phyloP scores from a whole-genome alignment of 2,113 vertebrate genomes.

The Phalacrocorax brasilianus region DNA sequence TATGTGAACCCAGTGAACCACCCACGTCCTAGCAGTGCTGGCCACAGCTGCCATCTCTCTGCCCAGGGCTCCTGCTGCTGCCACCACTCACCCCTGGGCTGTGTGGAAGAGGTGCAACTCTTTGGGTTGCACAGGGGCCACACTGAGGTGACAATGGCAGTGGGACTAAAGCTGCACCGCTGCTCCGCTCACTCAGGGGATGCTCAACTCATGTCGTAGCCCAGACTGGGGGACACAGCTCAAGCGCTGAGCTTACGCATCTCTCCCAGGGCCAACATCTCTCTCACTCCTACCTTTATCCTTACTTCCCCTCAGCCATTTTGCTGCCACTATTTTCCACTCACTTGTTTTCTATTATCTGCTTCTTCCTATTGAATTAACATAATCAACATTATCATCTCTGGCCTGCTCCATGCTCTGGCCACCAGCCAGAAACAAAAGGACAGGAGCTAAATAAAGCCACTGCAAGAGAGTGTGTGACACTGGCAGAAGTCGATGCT shows the following conservation, averaged over 20 bases:
- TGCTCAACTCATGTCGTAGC: accelerated
- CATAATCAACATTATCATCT: background rate
- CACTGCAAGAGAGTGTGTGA: background rate
- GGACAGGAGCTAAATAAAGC: background rate
- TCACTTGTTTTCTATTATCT: slow-evolving; percentile 3
- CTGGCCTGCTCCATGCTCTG: background rate
- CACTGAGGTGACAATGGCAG: background rate
- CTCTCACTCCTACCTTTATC: background rate
- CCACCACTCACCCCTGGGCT: background rate
- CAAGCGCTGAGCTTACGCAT: background rate
- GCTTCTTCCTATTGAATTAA: slow-evolving; percentile 39
- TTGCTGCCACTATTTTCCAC: background rate
- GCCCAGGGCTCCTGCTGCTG: background rate
- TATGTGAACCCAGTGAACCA: background rate
- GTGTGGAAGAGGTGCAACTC: background rate
- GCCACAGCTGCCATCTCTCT: background rate
- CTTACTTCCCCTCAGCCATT: background rate
- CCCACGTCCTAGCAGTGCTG: background rate
- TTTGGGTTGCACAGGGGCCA: accelerated
- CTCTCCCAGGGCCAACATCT: background rate
- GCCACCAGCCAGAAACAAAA: background rate
- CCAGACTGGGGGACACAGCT: background rate
- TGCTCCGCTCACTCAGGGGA: background rate
- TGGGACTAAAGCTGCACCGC: accelerated
- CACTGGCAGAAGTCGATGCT: background rate